Evolutionary conservation across 2,797 vertebrate genomes (phyloP).

Genomic region (Enteromius unitaeniatus): DNA sequence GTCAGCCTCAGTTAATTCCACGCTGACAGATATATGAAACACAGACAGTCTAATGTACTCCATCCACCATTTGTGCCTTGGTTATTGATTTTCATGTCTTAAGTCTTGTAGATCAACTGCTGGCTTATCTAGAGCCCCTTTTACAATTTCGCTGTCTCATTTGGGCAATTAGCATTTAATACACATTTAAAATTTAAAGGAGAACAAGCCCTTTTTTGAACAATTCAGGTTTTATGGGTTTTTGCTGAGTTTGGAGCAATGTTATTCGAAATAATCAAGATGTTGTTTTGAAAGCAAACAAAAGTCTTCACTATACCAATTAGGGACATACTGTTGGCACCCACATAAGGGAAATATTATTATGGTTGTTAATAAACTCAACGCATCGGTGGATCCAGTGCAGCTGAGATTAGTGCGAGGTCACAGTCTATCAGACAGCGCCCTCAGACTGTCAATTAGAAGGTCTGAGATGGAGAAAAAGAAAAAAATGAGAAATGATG

Average conservation of each 20-base stretch:
- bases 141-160: slow-evolving; percentile 3
- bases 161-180: slow-evolving; percentile 19
- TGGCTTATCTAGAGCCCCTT: background rate
- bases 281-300: background rate
- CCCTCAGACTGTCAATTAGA: slow-evolving; percentile 50
- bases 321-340: slow-evolving; percentile 24
- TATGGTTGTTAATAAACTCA: slow-evolving; percentile 26
- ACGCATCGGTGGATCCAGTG: slow-evolving; percentile 6
- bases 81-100: slow-evolving; percentile 22
- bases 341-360: slow-evolving; percentile 37
- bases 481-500: slow-evolving; percentile 2
- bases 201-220: background rate
- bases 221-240: background rate
- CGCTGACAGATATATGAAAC: slow-evolving; percentile 14
- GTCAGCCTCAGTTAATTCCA: slow-evolving; percentile 22
- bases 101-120: slow-evolving; percentile 31
- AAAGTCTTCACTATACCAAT: background rate
- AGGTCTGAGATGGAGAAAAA: slow-evolving; percentile 16
- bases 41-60: background rate
- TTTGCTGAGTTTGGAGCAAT: background rate
- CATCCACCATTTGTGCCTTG: slow-evolving; percentile 2
- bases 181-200: background rate
- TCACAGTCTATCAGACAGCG: slow-evolving; percentile 25
- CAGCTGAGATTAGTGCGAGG: background rate
- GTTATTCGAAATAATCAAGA: background rate